Evolutionary conservation across 2,888 invertebrate species (phyloP), one percentile per base, ranked within the genome.

Genomic region (Esperia sulphurella): DNA sequence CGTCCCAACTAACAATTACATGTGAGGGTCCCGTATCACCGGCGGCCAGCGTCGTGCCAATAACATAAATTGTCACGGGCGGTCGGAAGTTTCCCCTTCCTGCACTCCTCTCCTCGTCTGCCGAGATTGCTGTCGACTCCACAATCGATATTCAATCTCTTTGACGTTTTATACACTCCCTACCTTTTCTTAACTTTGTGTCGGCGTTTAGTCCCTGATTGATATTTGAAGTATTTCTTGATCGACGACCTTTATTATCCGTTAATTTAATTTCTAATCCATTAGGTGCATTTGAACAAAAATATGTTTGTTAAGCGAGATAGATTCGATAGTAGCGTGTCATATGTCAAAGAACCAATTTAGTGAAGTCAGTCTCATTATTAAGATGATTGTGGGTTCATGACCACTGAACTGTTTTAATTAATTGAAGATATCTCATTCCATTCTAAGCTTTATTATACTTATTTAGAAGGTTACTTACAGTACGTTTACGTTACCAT

Each of bases 111-210:
- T 56, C 57, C 54, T 50, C 53, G 56, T 61, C 53, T 48, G 51
- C 65, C 64, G 75, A 78, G 78, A 86, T 85, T 80, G 85, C 83
- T 79, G 83, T 82, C 83, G 83, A 79, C 74, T 80, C 78, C 67
- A 80, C 83, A 88, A 88, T 88, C 88, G 85, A 88, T 88, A 88
- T 86, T 88, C 88, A 88, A 87, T 88, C 87, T 88, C 86, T 85
- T 86, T 85, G 84, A 83, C 83, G 79, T 82, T 80, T 79, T 81
- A 80, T 81, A 72, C 80, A 76, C 78, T 80, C 79, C 79, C 75
- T 71, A 79, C 78, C 21, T 21, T 81, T 84, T 81, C 80, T 81
- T 82, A 66, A 83, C 84, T 83, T 82, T 81, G 79, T 81, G 80
- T 74, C 75, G 79, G 68, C 79, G 79, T 83, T 85, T 82, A 83